Conservation (phyloP, 2,888 invertebrate species). For the Uropetala carovei region DNA sequence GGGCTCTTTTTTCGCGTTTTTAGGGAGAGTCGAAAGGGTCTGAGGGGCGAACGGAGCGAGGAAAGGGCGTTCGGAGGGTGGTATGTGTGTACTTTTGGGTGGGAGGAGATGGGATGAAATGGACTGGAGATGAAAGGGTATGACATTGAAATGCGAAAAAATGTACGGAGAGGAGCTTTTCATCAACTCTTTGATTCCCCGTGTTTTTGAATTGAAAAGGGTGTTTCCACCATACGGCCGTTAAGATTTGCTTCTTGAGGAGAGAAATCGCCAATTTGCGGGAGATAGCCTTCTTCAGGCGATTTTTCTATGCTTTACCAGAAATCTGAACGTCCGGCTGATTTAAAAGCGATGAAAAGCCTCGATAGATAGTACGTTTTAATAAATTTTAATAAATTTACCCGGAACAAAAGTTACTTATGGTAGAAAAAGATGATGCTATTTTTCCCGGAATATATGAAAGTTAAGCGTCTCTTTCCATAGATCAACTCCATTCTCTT, state of each 20-base stretch:
- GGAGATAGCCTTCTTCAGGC: slow-evolving; percentile 7
- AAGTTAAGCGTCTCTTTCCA: too few relatives aligned
- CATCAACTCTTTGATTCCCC: slow-evolving; percentile 59
- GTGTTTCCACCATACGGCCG: not conserved
- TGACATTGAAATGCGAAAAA: slow-evolving; percentile 54
- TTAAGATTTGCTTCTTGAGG: slow-evolving; percentile 41
- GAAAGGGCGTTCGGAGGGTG: not conserved
- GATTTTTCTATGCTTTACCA: not conserved
- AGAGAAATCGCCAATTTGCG: slow-evolving; percentile 32
- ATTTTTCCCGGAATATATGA: too few relatives aligned
- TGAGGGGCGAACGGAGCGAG: not conserved
- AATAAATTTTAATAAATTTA: not conserved
- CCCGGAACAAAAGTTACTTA: too few relatives aligned
- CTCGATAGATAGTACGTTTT: not conserved
- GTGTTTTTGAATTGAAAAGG: slow-evolving; percentile 34
- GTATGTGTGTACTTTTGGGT: not conserved
- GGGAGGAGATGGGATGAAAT: slow-evolving; percentile 27
- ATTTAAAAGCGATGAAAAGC: not conserved
- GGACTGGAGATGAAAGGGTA: slow-evolving; percentile 55
- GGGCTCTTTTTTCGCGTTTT: slow-evolving; percentile 25
- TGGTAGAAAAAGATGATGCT: too few relatives aligned
- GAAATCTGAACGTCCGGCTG: not conserved
- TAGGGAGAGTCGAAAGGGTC: not conserved
- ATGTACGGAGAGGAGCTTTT: slow-evolving; percentile 9
- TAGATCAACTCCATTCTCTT: too few relatives aligned